phyloP scores from a whole-genome alignment of 2,888 invertebrate genomes.

The Lutraria lutraria region DNA sequence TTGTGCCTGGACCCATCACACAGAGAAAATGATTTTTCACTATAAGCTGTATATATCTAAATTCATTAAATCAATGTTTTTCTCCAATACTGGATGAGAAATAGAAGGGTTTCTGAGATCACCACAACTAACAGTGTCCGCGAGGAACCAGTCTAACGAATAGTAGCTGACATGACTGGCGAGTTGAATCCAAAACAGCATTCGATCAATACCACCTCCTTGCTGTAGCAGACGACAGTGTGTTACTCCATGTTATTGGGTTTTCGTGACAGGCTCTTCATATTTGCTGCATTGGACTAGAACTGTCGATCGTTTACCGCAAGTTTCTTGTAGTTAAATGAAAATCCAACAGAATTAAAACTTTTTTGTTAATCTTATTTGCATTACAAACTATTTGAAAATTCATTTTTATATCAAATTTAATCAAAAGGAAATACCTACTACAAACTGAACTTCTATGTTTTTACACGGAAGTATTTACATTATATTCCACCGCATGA shows the following conservation, averaged over 20 bases:
- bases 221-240: conserved; percentile 56
- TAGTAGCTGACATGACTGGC: conserved; percentile 54
- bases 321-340: background rate
- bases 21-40: conserved; percentile 29
- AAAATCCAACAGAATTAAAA: conserved; percentile 1
- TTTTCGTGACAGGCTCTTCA: conserved; percentile 47
- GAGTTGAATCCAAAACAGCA: conserved; percentile 44
- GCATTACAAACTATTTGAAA: background rate
- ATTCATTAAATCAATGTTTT: conserved; percentile 67
- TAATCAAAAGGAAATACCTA: background rate
- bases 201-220: conserved; percentile 57
- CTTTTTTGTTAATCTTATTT: background rate
- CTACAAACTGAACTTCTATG: no score
- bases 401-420: background rate
- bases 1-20: conserved; percentile 36
- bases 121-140: conserved; percentile 40
- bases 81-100: conserved; percentile 51
- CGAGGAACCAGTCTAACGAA: conserved; percentile 44
- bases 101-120: conserved; percentile 49
- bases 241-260: conserved; percentile 38
- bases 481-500: background rate
- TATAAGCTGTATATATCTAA: conserved; percentile 58
- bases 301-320: background rate
- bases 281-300: conserved; percentile 21
- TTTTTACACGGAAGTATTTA: background rate